A percentile compares a stretch with the other conserved stretches of the same genome.
phyloP scores from a whole-genome alignment of 2,113 vertebrate genomes.

The Pycnonotus jocosus region DNA sequence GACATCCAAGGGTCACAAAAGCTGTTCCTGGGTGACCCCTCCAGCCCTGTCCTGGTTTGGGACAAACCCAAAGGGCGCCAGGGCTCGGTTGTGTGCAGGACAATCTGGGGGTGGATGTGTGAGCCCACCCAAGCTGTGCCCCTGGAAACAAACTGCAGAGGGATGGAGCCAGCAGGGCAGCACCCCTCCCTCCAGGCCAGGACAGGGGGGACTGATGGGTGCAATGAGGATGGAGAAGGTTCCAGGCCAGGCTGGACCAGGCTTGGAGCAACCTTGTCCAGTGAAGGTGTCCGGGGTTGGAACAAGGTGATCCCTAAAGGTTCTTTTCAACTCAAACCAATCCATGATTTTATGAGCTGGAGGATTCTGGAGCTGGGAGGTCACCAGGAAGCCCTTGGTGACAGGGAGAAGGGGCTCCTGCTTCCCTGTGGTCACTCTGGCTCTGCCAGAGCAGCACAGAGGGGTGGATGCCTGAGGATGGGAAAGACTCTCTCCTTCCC shows the following conservation, averaged over 20 bases:
- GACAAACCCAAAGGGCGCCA: neutral
- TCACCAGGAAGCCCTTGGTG: neutral
- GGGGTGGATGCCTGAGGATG: neutral
- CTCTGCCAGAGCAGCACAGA: neutral
- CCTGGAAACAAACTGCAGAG: neutral
- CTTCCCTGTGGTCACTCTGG: neutral
- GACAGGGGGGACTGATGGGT: neutral
- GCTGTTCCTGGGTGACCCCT: neutral
- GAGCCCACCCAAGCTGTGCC: neutral
- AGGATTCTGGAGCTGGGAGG: neutral
- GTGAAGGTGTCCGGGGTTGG: neutral
- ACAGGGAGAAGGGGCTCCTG: neutral
- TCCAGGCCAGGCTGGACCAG: neutral
- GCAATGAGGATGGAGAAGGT: neutral
- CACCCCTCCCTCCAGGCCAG: neutral
- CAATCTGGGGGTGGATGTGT: neutral
- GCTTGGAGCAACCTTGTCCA: neutral
- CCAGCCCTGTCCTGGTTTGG: neutral
- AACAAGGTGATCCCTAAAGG: neutral
- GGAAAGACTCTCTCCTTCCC: neutral
- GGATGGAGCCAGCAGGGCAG: neutral
- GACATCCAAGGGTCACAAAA: neutral
- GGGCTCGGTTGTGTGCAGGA: neutral
- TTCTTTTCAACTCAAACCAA: neutral
- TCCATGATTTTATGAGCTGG: accelerated